A percentile compares a stretch with the other conserved stretches of the same genome.
Evolutionary conservation across 2,888 invertebrate genomes (phyloP).

Genomic region (Norana najaformis): DNA sequence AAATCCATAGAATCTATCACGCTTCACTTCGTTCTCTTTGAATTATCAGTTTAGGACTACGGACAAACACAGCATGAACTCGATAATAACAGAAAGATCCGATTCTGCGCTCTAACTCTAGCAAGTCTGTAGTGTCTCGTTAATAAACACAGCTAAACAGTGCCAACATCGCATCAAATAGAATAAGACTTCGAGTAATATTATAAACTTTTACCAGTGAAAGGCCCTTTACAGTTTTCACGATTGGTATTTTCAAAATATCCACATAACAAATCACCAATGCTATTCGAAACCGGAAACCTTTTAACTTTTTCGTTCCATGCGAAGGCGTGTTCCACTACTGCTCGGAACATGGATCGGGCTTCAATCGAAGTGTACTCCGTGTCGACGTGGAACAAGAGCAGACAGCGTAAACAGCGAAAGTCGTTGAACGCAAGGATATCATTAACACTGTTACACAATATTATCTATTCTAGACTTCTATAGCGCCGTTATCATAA

Average conservation of each 20-base stretch:
- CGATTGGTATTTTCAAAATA: not conserved
- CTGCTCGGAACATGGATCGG: no score
- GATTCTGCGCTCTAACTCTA: not conserved
- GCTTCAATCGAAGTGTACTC: no score
- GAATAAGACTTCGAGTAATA: not conserved
- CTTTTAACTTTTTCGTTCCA: not conserved
- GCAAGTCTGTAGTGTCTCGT: not conserved
- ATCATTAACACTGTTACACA: no score
- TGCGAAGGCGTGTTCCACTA: no score
- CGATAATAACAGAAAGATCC: not conserved
- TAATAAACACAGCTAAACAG: not conserved
- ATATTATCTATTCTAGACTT: no score
- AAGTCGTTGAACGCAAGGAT: no score
- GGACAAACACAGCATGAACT: constrained; percentile 4
- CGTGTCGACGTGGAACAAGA: no score
- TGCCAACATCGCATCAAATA: not conserved
- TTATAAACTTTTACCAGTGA: not conserved
- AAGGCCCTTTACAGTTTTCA: not conserved
- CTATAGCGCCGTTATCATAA: no score
- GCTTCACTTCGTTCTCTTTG: not conserved
- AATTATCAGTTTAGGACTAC: not conserved
- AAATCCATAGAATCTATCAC: not conserved
- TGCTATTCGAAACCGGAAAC: not conserved
- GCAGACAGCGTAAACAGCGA: no score
- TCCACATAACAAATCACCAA: not conserved